These are phyloP conservation scores for Xylophagus ater DNA, from an alignment of 2,888 invertebrate genomes.

Conservation along the genomic window DNA sequence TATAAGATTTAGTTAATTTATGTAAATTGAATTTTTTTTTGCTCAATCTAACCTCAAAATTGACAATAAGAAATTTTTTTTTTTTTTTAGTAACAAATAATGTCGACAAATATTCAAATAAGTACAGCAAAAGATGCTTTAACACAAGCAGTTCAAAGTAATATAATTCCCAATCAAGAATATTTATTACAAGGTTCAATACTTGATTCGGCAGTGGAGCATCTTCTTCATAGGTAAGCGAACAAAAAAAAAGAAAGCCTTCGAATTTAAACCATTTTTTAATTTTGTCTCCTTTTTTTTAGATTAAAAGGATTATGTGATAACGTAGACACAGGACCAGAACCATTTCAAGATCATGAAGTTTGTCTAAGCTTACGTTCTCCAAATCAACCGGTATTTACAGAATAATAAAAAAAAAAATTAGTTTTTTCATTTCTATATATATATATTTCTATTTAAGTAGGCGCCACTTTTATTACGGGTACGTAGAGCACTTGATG, in stretches of 20 bases:
- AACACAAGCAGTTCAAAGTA: slow-evolving; percentile 66
- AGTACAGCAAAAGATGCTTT: slow-evolving; percentile 62
- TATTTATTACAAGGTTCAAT: slow-evolving; percentile 90
- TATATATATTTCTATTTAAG: too few species aligned
- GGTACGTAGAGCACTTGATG: slow-evolving; percentile 72
- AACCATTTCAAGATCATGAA: slow-evolving; percentile 89
- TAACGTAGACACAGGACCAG: slow-evolving; percentile 80
- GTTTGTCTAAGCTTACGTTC: slow-evolving; percentile 73
- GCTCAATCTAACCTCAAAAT: not conserved
- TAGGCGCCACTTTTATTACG: slow-evolving; percentile 59
- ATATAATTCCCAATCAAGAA: slow-evolving; percentile 87
- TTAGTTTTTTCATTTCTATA: slow-evolving; percentile 23
- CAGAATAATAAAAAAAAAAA: not conserved
- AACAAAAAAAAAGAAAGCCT: not conserved
- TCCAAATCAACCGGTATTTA: slow-evolving; percentile 40
- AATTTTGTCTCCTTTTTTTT: not conserved
- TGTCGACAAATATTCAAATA: not conserved
- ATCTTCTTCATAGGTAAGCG: slow-evolving; percentile 70
- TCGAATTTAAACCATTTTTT: slow-evolving; percentile 1
- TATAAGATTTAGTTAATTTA: too few species aligned
- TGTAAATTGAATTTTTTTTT: too few species aligned
- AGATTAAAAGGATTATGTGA: slow-evolving; percentile 81
- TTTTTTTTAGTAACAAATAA: not conserved
- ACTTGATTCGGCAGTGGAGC: slow-evolving; percentile 81
- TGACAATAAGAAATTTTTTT: too few species aligned